These are phyloP conservation scores for Apodemia duryi DNA, from an alignment of 2,888 invertebrate species.

Conservation along the genomic window DNA sequence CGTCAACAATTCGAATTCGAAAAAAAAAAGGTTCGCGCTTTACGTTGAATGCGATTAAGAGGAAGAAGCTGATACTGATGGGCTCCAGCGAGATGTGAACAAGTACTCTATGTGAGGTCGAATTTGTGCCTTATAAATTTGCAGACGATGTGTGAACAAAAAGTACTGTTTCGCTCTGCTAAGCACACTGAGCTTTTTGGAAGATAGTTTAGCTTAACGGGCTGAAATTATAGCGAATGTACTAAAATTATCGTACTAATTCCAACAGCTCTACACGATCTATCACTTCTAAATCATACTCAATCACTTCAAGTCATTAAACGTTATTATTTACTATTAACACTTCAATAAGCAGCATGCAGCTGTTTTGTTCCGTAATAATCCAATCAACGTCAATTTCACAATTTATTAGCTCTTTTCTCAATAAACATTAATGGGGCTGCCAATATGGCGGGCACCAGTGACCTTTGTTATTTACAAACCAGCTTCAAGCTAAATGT, in stretches of 20 bases:
- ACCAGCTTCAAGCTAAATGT: background rate
- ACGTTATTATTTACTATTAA: conserved; percentile 1
- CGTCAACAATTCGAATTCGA: too few species aligned
- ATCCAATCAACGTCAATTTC: conserved; percentile 10
- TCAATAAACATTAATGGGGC: conserved; percentile 1
- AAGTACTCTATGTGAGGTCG: too few species aligned
- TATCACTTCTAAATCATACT: conserved; percentile 10
- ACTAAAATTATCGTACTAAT: background rate
- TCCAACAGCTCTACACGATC: background rate
- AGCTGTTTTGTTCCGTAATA: conserved; percentile 9
- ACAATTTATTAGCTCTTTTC: conserved; percentile 10
- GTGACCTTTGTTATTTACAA: conserved; percentile 2
- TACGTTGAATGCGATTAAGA: too few species aligned
- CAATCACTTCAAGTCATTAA: conserved; percentile 6
- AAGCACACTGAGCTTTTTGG: too few species aligned
- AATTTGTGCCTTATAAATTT: too few species aligned
- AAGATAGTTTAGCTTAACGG: too few species aligned
- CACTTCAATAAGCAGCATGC: conserved; percentile 3
- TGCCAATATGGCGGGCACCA: background rate
- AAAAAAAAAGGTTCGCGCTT: too few species aligned
- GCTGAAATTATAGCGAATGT: background rate
- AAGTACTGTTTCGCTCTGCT: too few species aligned
- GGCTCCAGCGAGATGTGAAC: too few species aligned
- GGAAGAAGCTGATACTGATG: too few species aligned
- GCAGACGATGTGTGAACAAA: too few species aligned